These are phyloP conservation scores for Euspilapteryx auroguttella DNA, from an alignment of 2,888 invertebrate species.

Conservation along the genomic window DNA sequence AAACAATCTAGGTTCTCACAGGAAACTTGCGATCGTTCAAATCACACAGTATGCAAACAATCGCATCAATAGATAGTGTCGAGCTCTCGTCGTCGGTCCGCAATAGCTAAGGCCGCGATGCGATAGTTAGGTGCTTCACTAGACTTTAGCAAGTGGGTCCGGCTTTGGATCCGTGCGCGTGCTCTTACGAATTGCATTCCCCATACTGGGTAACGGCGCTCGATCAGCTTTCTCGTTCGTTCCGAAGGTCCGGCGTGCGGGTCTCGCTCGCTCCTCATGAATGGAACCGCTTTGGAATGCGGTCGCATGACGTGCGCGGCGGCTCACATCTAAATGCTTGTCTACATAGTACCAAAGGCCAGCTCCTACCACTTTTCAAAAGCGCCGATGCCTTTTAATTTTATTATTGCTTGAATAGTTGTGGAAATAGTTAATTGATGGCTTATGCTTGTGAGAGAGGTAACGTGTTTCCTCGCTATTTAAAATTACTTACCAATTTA, in stretches of 20 bases:
- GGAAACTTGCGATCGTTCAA: constrained; percentile 47
- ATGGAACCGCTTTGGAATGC: constrained; percentile 62
- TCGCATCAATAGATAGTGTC: constrained; percentile 33
- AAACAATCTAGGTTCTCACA: constrained; percentile 50
- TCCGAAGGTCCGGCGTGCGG: constrained; percentile 25
- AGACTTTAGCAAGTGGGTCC: no score
- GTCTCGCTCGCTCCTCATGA: constrained; percentile 47
- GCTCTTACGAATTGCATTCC: constrained; percentile 52
- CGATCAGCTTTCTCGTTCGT: constrained; percentile 34
- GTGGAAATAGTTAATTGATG: background rate
- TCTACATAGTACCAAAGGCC: constrained; percentile 20
- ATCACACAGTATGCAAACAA: constrained; percentile 46
- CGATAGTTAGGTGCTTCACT: no score
- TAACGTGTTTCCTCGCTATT: no score
- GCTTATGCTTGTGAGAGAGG: background rate
- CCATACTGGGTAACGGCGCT: constrained; percentile 51
- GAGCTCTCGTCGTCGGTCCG: no score
- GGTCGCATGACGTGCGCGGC: constrained; percentile 61
- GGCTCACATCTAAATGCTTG: constrained; percentile 59
- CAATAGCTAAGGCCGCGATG: no score
- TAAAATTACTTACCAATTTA: no score
- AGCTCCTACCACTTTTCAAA: background rate
- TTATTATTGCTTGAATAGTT: constrained; percentile 3
- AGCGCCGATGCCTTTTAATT: constrained; percentile 6
- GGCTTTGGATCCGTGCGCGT: constrained; percentile 41